These are phyloP conservation scores for Todiramphus chloris DNA, from an alignment of 2,113 vertebrate species.

Conservation along the genomic window DNA sequence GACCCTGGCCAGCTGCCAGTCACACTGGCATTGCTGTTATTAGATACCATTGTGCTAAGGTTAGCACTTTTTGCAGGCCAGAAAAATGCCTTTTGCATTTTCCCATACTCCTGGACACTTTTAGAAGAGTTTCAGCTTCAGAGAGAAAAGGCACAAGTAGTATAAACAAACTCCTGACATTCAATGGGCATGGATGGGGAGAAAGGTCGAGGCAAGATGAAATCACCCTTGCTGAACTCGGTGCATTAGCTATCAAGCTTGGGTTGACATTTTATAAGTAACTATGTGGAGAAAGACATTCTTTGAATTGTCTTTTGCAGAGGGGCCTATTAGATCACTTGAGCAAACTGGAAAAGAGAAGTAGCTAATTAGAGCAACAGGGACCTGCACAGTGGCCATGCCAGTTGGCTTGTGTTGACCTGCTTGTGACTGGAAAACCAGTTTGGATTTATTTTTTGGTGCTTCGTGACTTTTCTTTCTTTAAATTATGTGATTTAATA, in stretches of 20 bases:
- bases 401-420: conserved; percentile 25
- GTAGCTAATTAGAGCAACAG: neutral
- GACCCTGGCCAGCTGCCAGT: conserved; percentile 35
- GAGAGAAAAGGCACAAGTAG: neutral
- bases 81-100: conserved; percentile 53
- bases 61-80: conserved; percentile 54
- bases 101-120: conserved; percentile 29
- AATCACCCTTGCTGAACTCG: neutral
- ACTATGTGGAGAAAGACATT: neutral
- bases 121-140: neutral
- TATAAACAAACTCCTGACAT: neutral
- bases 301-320: neutral
- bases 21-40: conserved; percentile 55
- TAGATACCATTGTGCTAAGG: conserved; percentile 55
- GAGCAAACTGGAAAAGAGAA: neutral
- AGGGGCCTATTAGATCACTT: neutral
- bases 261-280: neutral
- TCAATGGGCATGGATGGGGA: neutral
- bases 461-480: neutral
- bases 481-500: conserved; percentile 14
- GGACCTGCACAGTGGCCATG: neutral
- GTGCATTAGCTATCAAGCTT: neutral
- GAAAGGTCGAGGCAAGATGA: neutral
- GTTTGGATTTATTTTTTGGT: neutral
- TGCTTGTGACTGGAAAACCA: conserved; percentile 50